Conservation (phyloP, 2,797 vertebrate species). For the Stomatorhinus walkeri region DNA sequence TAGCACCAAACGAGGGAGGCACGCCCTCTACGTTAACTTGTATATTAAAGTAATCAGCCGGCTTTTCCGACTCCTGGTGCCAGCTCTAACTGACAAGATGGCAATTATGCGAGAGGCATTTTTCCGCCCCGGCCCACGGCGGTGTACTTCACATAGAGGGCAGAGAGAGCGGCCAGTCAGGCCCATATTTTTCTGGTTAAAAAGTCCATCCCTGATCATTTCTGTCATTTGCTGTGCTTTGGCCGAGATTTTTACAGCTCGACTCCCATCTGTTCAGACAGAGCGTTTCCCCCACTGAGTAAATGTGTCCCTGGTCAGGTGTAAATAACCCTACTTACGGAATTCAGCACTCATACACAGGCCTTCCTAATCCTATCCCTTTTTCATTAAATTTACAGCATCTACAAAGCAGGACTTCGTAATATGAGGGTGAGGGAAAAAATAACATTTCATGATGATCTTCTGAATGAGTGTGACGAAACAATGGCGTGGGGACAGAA, state of each 20-base stretch:
- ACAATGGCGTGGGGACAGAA: neutral
- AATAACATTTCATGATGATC: neutral
- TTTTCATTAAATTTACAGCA: neutral
- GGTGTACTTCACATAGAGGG: neutral
- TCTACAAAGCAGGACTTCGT: neutral
- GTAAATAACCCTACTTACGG: conserved; percentile 41
- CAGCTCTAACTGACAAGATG: conserved; percentile 8
- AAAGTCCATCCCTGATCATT: conserved; percentile 22
- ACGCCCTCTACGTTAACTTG: neutral
- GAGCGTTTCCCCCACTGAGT: conserved; percentile 46
- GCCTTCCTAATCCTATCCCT: conserved; percentile 15
- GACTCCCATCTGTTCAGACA: conserved; percentile 46
- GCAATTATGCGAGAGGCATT: neutral
- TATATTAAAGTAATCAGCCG: conserved; percentile 18
- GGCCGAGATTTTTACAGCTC: conserved; percentile 29
- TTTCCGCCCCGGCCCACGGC: neutral
- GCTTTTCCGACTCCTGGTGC: neutral
- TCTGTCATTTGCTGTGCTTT: conserved; percentile 20
- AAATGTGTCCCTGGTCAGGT: conserved; percentile 41
- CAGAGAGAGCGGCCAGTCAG: neutral
- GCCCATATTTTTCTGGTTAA: conserved; percentile 35
- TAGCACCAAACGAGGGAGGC: conserved; percentile 18
- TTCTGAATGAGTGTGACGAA: neutral
- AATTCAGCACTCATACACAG: conserved; percentile 16
- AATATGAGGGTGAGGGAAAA: neutral